Evolutionary conservation across 2,113 vertebrate species (phyloP), one percentile per base, ranked within the genome.

Genomic region (Trinectes maculatus): DNA sequence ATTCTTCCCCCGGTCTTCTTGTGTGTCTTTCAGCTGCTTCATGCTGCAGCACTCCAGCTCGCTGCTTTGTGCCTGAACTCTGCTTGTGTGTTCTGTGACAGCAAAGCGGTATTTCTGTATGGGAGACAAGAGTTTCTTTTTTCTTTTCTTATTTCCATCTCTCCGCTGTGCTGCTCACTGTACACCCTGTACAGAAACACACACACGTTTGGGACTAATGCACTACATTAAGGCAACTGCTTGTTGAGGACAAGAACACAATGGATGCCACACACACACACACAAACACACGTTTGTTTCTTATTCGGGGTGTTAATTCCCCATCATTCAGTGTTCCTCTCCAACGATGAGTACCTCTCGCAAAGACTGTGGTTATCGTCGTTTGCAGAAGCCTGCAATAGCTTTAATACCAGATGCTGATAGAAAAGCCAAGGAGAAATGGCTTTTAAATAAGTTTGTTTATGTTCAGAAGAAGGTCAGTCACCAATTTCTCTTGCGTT

Each of bases 181-280:
- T 49, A 26, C 47, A 24, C 47, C 52, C 25, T 56, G 37, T 10
- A 12, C 42, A 76, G 33, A 60, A 39, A 56, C 10, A 57, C 40
- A 49, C 55, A 60, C 43, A 64, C 36, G 44, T 31, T 12, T 49
- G 69, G 40, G 58, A 22, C 69, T 73, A 84, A 87, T 69, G 77
- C 69, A 56, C 61, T 82, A 74, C 59, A 80, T 81, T 85, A 76
- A 51, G 53, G 49, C 28, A 34, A 52, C 52, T 61, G 69, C 71
- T 86, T 51, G 39, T 71, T 42, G 47, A 69, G 37, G 12, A 24
- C 28, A 60, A 54, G 54, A 78, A 52, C 71, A 70, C 34, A 43
- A 5, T 56, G 36, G 33, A 68, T 71, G n/a, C n/a, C n/a, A n/a
- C n/a, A n/a, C n/a, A n/a, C n/a, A n/a, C n/a, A n/a, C n/a, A n/a